phyloP scores from a whole-genome alignment of 2,888 invertebrate species.

The Rhagophthalmus giganteus region DNA sequence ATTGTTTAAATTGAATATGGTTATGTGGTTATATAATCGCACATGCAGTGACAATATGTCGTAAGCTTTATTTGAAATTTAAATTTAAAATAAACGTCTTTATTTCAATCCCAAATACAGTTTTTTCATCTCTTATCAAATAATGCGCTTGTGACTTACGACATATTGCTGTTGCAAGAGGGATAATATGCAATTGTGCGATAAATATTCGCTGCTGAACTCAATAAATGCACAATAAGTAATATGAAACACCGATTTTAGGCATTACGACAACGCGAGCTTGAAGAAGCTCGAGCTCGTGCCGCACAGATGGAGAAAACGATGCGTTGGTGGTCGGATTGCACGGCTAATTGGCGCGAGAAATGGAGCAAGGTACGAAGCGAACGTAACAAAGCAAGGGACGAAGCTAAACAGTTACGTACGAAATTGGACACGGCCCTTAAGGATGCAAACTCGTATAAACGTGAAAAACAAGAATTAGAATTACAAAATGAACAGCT shows the following conservation, averaged over 20 bases:
- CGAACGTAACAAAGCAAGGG: conserved; percentile 90
- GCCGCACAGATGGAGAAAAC: conserved; percentile 99
- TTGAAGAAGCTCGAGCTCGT: conserved; percentile 91
- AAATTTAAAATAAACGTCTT: no score
- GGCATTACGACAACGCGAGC: conserved; percentile 73
- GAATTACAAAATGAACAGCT: conserved; percentile 76
- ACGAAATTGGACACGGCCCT: conserved; percentile 76
- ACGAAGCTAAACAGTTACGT: conserved; percentile 82
- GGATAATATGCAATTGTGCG: no score
- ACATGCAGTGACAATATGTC: no score
- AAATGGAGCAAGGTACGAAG: conserved; percentile 95
- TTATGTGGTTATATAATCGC: no score
- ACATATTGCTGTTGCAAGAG: no score
- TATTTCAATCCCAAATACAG: no score
- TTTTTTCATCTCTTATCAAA: no score
- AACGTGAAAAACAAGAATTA: conserved; percentile 78
- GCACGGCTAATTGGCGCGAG: conserved; percentile 93
- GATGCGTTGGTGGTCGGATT: conserved; percentile 99
- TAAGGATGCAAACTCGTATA: conserved; percentile 74
- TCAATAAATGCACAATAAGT: no score
- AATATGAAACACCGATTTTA: conserved; percentile 40
- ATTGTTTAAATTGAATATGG: no score
- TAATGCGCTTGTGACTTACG: no score
- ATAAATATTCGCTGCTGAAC: no score
- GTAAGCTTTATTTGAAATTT: no score